phyloP scores from a whole-genome alignment of 2,113 vertebrate species.

The Pyxicephalus adspersus region DNA sequence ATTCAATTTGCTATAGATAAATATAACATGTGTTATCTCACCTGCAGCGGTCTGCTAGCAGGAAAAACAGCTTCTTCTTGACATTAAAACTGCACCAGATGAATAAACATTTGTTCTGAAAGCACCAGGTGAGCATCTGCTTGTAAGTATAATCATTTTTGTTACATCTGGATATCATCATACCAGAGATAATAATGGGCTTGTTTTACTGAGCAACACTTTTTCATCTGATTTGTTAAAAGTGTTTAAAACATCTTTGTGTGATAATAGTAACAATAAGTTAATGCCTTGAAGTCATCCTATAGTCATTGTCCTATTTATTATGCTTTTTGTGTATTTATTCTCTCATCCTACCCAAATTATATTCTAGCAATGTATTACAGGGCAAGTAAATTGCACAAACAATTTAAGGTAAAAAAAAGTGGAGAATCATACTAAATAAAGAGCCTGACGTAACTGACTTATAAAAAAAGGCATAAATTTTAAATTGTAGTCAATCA shows the following conservation, averaged over 20 bases:
- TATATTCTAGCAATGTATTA: too few relatives aligned
- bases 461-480: too few relatives aligned
- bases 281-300: neutral
- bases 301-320: too few relatives aligned
- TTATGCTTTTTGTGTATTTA: too few relatives aligned
- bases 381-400: too few relatives aligned
- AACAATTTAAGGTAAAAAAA: too few relatives aligned
- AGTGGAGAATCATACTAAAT: too few relatives aligned
- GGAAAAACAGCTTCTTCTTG: neutral
- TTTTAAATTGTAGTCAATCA: too few relatives aligned
- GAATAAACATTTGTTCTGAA: constrained; percentile 9
- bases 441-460: too few relatives aligned
- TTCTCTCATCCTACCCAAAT: too few relatives aligned
- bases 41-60: neutral
- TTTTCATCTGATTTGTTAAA: neutral
- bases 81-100: constrained; percentile 13
- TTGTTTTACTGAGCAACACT: neutral
- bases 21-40: constrained; percentile 16
- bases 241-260: neutral
- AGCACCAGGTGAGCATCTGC: constrained; percentile 12
- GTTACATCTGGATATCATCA: constrained; percentile 13
- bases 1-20: constrained; percentile 24
- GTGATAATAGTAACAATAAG: too few relatives aligned
- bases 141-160: neutral
- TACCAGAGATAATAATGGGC: neutral